Conservation (phyloP, 2,888 invertebrate species). For the Drosophila prolongata region DNA sequence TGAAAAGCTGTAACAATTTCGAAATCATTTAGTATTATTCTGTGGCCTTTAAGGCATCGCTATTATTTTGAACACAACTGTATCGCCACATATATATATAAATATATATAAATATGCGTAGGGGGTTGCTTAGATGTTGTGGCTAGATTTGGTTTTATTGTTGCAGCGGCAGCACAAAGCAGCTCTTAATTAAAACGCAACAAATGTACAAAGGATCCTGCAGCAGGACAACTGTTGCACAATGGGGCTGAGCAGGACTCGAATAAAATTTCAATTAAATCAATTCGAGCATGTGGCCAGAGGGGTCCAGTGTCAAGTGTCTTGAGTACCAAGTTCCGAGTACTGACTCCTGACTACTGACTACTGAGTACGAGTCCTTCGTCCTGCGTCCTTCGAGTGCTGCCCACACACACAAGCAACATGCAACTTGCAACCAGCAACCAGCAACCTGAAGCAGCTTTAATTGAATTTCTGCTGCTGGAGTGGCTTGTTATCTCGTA, state of each 20-base stretch:
- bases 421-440: conserved; percentile 3
- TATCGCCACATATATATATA: background rate
- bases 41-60: background rate
- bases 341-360: background rate
- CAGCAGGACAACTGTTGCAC: conserved; percentile 41
- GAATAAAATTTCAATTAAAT: conserved; percentile 69
- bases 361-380: background rate
- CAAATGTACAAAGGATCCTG: conserved; percentile 39
- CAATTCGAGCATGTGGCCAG: conserved; percentile 53
- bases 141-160: conserved; percentile 22
- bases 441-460: conserved; percentile 34
- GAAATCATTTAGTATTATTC: no score
- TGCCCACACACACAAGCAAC: conserved; percentile 7
- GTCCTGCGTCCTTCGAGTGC: conserved; percentile 8
- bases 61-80: conserved; percentile 6
- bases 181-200: conserved; percentile 71
- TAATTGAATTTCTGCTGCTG: conserved; percentile 44
- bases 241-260: conserved; percentile 16
- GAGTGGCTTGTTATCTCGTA: conserved; percentile 61
- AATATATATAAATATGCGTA: background rate
- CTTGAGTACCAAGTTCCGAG: background rate
- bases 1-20: no score
- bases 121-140: conserved; percentile 16
- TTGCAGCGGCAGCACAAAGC: conserved; percentile 45
- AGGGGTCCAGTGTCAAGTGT: conserved; percentile 25